Base-by-base conservation (phyloP, 2,113 vertebrate genomes). In the Petrocephalus zakoni region DNA sequence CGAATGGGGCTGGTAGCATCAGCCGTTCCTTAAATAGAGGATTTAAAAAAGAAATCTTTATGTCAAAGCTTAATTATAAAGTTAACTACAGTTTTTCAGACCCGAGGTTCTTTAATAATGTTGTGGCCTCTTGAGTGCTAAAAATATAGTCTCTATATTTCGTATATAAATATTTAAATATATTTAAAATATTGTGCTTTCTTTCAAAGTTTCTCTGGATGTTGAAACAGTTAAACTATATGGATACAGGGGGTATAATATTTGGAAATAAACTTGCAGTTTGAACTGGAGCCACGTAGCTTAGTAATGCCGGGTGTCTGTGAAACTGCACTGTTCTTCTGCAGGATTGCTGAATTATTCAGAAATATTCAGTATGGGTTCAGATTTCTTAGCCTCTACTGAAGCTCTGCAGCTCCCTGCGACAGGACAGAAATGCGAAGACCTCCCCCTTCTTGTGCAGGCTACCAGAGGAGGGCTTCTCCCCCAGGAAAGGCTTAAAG, bases 391-490 rank as follows among this genome's bases (percentile, higher is more conserved):
- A 47, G n/a, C 37, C 11, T 42, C 46, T 49, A 11, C 21, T n/a
- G 21, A 49, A 49, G 49, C 21, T 49, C 42, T n/a, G 42, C 49
- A 13, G 21, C 81, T 42, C 8, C 8, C 81, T 9, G 56, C 15
- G 25, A 25, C 29, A 22, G 10, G 46, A 68, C 47, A 37, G 11
- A 47, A 91, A 52, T 87, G 56, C 10, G 90, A 91, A 93, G 46
- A 25, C 88, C 88, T 87, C 89, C 87, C 82, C 1, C 61, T 90
- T 92, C 92, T 92, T 91, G 91, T 89, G 89, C 89, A 94, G 93
- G 90, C 91, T 91, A 82, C 42, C 2, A 19, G 34, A 90, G 25
- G 42, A 56, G 89, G 88, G 85, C 85, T 55, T 85, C 75, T 87
- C 85, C 91, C 91, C 83, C 88, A 94, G 90, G 90, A 94, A 91